These are phyloP conservation scores for Pimpla rufipes DNA, from an alignment of 2,888 invertebrate species.

Conservation along the genomic window DNA sequence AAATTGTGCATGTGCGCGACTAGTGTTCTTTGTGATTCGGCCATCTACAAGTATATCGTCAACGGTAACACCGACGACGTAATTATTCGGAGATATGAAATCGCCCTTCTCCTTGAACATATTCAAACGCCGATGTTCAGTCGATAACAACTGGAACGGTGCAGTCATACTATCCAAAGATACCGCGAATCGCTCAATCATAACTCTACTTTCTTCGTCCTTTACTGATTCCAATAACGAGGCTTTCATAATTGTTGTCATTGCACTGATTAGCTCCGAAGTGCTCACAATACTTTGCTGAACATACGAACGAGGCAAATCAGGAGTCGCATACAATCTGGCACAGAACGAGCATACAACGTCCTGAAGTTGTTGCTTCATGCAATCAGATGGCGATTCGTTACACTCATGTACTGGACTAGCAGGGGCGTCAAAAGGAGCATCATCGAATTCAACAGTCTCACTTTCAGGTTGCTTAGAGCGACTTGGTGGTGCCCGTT, in stretches of 20 bases:
- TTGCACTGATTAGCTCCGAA: constrained; percentile 11
- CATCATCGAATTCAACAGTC: neutral
- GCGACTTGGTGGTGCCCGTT: neutral
- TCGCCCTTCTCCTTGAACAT: too few species aligned
- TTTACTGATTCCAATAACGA: neutral
- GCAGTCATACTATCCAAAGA: neutral
- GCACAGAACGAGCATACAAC: constrained; percentile 17
- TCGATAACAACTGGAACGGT: neutral
- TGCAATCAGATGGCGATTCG: neutral
- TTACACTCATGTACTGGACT: neutral
- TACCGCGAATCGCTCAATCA: neutral
- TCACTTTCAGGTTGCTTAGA: neutral
- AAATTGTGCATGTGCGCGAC: neutral
- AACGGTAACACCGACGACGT: neutral
- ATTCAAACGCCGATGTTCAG: neutral
- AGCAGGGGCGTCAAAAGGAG: neutral
- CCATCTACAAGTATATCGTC: neutral
- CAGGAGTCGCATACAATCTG: neutral
- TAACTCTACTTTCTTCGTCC: neutral
- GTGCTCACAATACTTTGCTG: constrained; percentile 25
- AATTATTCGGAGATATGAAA: neutral
- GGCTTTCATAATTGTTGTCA: constrained; percentile 23
- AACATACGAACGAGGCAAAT: constrained; percentile 29
- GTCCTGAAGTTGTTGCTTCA: neutral
- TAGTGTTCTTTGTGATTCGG: neutral